Base-by-base conservation (phyloP, 2,113 vertebrate genomes). In the Cyanistes caeruleus region DNA sequence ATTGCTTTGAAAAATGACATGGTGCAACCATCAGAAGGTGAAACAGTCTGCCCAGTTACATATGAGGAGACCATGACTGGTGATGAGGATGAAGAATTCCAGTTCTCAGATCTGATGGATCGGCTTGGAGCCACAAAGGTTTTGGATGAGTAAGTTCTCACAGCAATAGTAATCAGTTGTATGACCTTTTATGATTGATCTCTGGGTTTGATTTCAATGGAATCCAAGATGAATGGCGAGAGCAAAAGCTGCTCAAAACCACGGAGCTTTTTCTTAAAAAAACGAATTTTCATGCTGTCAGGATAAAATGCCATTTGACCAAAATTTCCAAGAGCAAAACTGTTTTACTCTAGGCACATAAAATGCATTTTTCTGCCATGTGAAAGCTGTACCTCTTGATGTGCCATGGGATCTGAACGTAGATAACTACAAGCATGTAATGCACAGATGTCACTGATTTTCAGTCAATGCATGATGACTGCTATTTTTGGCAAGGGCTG, bases 21-120 rank as follows among this genome's bases (percentile, higher is more conserved):
- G 31, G 28, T 46, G 56, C 35, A 51, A 13, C 72, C 58, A 22
- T 81, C 79, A 48, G 90, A 75, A 89, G 59, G 70, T 84, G 98
- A 98, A 95, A 95, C 97, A 37, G 78, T 97, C 7, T 98, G 98
- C 91, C 97, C 98, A 67, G 95, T 90, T 67, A 96, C 96, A 63
- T 98, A 97, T 44, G 84, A 98, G 23, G 97, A 98, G 67, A 93
- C 27, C 14, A 7, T 58, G 46, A 89, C 35, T 37, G 76, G 51
- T 16, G 96, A 98, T 17, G 98, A 98, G 1, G 99, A 99, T 39
- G 99, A 99, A 62, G 98, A 98, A 89, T 97, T 98, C 51, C 98
- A 99, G 76, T 99, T 99, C 94, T 97, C 97, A 86, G 96, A 96
- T 97, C 97, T 99, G 23, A 98, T 99, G 98, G 98, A 99, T 72